phyloP scores from a whole-genome alignment of 2,797 vertebrate genomes.

The Allobates femoralis region DNA sequence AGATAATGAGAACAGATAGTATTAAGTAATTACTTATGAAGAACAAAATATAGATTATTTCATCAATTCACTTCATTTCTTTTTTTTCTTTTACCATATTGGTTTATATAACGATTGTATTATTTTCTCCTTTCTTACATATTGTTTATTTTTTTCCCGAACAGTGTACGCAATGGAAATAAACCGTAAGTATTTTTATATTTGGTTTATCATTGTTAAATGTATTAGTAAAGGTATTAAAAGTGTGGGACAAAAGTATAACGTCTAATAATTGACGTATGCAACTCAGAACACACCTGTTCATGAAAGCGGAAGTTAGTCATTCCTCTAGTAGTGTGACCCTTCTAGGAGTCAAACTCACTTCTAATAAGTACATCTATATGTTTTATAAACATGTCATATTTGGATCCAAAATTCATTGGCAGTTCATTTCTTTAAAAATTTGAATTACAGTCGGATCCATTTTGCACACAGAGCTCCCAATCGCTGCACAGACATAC shows the following conservation, averaged over 20 bases:
- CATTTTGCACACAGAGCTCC: too few relatives aligned
- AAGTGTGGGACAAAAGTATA: not conserved
- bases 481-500: too few relatives aligned
- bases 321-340: not conserved
- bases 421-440: too few relatives aligned
- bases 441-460: too few relatives aligned
- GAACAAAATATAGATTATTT: too few relatives aligned
- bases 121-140: conserved; percentile 60
- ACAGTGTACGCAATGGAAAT: conserved; percentile 99
- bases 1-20: too few relatives aligned
- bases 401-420: too few relatives aligned
- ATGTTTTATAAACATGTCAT: too few relatives aligned
- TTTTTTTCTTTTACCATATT: conserved; percentile 56
- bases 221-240: not conserved
- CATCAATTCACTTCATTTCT: not conserved
- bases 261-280: not conserved
- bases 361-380: too few relatives aligned
- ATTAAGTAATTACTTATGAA: too few relatives aligned
- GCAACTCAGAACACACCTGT: not conserved
- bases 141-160: conserved; percentile 64
- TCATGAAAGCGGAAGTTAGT: not conserved
- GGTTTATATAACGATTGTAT: conserved; percentile 55
- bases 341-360: too few relatives aligned
- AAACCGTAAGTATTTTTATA: conserved; percentile 88
- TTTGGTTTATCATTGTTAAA: not conserved